Base-by-base conservation (phyloP, 1,140 invertebrate genomes). In the Latrodectus geometricus region DNA sequence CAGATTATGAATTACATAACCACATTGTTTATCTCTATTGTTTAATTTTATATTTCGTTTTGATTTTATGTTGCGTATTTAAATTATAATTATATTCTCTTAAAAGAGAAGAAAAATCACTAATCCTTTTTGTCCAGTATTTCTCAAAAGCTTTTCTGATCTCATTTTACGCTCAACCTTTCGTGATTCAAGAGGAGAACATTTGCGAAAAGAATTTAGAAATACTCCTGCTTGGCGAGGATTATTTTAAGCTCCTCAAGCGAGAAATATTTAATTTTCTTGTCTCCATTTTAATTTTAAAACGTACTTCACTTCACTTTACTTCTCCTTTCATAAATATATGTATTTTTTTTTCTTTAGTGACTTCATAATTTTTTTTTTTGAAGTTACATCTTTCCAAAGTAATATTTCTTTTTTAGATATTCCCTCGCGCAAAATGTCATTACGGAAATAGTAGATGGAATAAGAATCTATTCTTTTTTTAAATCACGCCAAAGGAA, bases 271-370 rank as follows among this genome's bases (percentile, higher is more conserved):
- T 74, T 50, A 74, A 50, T 74, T 74, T 74, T 74, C 73, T 74
- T 74, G 73, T 50, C 73, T 17, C 73, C 20, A 74, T 74, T 74
- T 74, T 74, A 74, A 74, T 74, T 74, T 74, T 50, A 49, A 52
- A 74, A 74, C 23, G 73, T 50, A n/a, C 73, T 50, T 61, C 54
- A 61, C 54, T 61, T 61, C 54, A 61, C 17, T 61, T 61, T 61
- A 61, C 11, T 61, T 61, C 17, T 61, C 17, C 17, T 61, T 61
- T 61, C 11, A 61, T 61, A 35, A 35, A 35, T 35, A n/a, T n/a
- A 61, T 17, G 11, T 61, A n/a, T 69, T 69, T 69, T 69, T 69
- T 69, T 23, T 3, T 4, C 68, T 20, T 35, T 35, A 3, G 35
- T 35, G 35, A 35, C 35, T 35, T 35, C 2, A 35, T 35, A 35